These are phyloP conservation scores for Euglossa dilemma DNA, from an alignment of 1,140 invertebrate genomes.

Conservation along the genomic window DNA sequence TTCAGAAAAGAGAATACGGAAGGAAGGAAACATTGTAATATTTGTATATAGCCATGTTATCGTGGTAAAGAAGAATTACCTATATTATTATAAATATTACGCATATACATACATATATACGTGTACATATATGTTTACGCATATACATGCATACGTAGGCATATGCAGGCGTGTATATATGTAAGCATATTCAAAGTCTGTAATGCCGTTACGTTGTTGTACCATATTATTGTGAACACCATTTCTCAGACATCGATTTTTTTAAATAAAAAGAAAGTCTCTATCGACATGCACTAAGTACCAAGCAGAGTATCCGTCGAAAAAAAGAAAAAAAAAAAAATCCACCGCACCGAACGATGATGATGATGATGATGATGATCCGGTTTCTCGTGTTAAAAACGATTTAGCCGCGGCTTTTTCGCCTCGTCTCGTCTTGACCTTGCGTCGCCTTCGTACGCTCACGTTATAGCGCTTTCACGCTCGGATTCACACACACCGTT, in stretches of 20 bases:
- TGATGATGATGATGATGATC: too few species aligned
- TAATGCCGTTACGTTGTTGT: conserved; percentile 79
- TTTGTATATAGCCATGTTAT: conserved; percentile 69
- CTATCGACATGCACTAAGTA: conserved; percentile 65
- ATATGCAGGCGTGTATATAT: conserved; percentile 49
- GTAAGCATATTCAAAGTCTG: conserved; percentile 41
- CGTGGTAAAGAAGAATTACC: conserved; percentile 61
- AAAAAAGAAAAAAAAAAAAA: too few species aligned
- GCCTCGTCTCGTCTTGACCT: conserved; percentile 2
- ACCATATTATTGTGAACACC: conserved; percentile 81
- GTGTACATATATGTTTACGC: neutral
- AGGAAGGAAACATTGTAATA: conserved; percentile 61
- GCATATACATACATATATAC: conserved; percentile 41
- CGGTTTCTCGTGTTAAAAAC: neutral
- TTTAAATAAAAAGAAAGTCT: conserved; percentile 80
- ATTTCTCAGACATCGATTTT: conserved; percentile 82
- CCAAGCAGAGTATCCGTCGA: conserved; percentile 59
- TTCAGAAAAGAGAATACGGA: conserved; percentile 1
- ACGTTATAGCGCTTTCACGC: neutral
- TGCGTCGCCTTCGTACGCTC: neutral
- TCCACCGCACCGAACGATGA: conserved; percentile 31
- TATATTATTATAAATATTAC: conserved; percentile 65
- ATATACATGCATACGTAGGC: conserved; percentile 24
- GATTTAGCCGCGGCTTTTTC: neutral
- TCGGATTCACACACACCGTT: neutral